Evolutionary conservation across 2,888 invertebrate genomes (phyloP).

Genomic region (Hirudinaria manillensis): DNA sequence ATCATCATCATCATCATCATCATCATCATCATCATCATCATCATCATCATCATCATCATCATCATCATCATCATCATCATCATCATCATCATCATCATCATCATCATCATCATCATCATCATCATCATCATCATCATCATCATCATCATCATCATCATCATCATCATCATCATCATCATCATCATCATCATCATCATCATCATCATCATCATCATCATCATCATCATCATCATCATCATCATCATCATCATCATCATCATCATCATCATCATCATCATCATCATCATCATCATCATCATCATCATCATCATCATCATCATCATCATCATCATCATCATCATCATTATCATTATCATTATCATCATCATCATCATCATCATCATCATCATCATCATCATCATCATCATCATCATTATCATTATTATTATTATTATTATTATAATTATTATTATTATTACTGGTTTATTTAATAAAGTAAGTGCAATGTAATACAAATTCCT

Average conservation of each 20-base stretch:
- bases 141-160: conserved; percentile 6
- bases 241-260: conserved; percentile 8
- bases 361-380: conserved; percentile 28
- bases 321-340: conserved; percentile 6
- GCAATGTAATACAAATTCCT: too few species aligned
- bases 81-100: not conserved
- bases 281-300: conserved; percentile 9
- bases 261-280: conserved; percentile 9
- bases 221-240: conserved; percentile 9
- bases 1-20: not conserved
- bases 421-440: not conserved
- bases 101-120: not conserved
- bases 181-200: too few species aligned
- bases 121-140: not conserved
- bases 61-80: conserved; percentile 7
- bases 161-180: too few species aligned
- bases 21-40: conserved; percentile 12
- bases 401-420: conserved; percentile 22
- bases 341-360: conserved; percentile 12
- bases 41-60: conserved; percentile 22
- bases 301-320: conserved; percentile 8
- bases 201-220: conserved; percentile 9
- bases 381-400: conserved; percentile 25
- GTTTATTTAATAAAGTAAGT: too few species aligned
- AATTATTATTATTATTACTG: too few species aligned